Conservation (phyloP, 1,140 invertebrate species). For the Leptoteleia sp. region DNA sequence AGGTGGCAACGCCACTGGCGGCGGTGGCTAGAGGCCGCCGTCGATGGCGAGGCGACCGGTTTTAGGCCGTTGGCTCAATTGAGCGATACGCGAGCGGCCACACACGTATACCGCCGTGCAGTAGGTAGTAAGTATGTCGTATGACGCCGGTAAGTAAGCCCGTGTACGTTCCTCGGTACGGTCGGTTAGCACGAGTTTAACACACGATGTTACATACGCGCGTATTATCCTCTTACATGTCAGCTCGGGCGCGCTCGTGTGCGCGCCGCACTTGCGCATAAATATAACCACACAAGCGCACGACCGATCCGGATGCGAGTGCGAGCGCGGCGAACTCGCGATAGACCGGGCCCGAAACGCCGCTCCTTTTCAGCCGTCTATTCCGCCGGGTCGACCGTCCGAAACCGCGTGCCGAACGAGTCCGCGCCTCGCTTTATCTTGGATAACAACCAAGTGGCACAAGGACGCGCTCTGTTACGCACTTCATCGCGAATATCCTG, state of each 20-base stretch:
- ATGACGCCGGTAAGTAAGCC: slow-evolving; percentile 58
- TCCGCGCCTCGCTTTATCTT: slow-evolving; percentile 34
- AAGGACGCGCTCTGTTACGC: slow-evolving; percentile 41
- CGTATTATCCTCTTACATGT: slow-evolving; percentile 64
- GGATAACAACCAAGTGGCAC: slow-evolving; percentile 55
- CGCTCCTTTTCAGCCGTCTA: slow-evolving; percentile 51
- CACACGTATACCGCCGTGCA: slow-evolving; percentile 70
- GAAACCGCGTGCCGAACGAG: slow-evolving; percentile 25
- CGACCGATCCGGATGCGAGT: slow-evolving; percentile 26
- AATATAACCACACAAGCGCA: slow-evolving; percentile 41
- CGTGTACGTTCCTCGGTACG: slow-evolving; percentile 50
- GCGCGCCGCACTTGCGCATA: slow-evolving; percentile 33
- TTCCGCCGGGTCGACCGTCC: slow-evolving; percentile 33
- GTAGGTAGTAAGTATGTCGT: slow-evolving; percentile 63
- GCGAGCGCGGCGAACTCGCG: neutral
- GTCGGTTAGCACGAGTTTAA: slow-evolving; percentile 63
- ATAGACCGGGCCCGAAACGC: slow-evolving; percentile 13
- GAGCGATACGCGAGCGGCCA: slow-evolving; percentile 76
- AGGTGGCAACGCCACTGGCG: slow-evolving; percentile 60
- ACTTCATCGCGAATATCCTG: slow-evolving; percentile 30
- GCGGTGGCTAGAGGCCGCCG: slow-evolving; percentile 68
- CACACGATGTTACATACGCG: slow-evolving; percentile 64
- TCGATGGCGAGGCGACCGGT: slow-evolving; percentile 71
- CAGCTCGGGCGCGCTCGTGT: slow-evolving; percentile 36
- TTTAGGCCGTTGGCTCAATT: slow-evolving; percentile 75